These are phyloP conservation scores for Lanius ludovicianus DNA, from an alignment of 2,113 vertebrate species.

Conservation along the genomic window DNA sequence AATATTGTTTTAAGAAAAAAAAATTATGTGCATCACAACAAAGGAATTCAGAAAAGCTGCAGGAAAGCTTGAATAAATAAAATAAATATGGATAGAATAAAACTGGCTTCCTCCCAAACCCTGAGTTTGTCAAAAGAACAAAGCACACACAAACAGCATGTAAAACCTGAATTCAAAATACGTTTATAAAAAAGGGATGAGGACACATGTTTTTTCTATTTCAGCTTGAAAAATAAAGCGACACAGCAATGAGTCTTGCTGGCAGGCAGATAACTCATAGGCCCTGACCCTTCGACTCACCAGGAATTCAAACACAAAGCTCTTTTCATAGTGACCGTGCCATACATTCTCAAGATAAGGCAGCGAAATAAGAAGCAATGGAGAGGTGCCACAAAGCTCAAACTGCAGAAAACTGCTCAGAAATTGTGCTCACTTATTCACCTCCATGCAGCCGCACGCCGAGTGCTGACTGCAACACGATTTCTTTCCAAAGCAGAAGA, in stretches of 20 bases:
- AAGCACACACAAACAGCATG: constrained; percentile 27
- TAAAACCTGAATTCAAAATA: constrained; percentile 59
- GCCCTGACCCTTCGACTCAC: constrained; percentile 78
- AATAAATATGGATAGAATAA: constrained; percentile 52
- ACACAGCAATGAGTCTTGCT: constrained; percentile 63
- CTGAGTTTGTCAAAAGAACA: constrained; percentile 36
- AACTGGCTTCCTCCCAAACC: constrained; percentile 8
- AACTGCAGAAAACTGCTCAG: constrained; percentile 52
- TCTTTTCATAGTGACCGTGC: constrained; percentile 71
- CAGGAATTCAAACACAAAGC: constrained; percentile 85
- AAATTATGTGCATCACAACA: constrained; percentile 50
- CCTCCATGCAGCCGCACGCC: neutral
- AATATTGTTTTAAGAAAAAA: constrained; percentile 34
- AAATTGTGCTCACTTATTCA: neutral
- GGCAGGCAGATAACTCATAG: constrained; percentile 74
- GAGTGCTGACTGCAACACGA: constrained; percentile 33
- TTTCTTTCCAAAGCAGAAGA: constrained; percentile 32
- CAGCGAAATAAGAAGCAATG: constrained; percentile 42
- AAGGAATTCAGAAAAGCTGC: constrained; percentile 74
- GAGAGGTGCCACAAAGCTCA: constrained; percentile 58
- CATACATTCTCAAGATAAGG: constrained; percentile 72
- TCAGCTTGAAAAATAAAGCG: constrained; percentile 71
- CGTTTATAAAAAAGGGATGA: constrained; percentile 47
- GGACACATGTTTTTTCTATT: constrained; percentile 53
- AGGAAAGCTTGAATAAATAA: constrained; percentile 37